These are phyloP conservation scores for Tamias sibiricus DNA, from an alignment of 2,113 vertebrate species.

Conservation along the genomic window DNA sequence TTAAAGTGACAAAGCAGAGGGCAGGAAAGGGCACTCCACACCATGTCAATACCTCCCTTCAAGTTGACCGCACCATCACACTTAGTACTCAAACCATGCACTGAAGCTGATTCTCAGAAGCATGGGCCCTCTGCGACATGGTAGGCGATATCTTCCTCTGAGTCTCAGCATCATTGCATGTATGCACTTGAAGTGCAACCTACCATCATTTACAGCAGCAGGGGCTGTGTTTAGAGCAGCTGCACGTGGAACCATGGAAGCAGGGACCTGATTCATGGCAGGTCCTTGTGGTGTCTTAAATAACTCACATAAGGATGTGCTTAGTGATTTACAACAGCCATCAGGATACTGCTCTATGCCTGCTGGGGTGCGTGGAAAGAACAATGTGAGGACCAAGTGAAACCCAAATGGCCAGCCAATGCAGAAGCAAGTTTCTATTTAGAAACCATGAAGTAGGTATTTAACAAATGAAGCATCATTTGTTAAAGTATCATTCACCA, in stretches of 20 bases:
- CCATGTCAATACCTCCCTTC: neutral
- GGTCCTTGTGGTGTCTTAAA: neutral
- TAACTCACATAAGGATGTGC: neutral
- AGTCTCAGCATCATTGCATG: neutral
- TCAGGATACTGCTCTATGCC: neutral
- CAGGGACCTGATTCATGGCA: neutral
- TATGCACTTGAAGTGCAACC: neutral
- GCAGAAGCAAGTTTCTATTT: neutral
- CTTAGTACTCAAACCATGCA: neutral
- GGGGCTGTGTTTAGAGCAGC: neutral
- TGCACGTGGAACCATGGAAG: neutral
- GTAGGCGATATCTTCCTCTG: neutral
- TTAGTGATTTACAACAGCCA: neutral
- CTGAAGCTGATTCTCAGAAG: neutral
- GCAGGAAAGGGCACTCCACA: neutral
- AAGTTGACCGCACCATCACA: too few relatives aligned
- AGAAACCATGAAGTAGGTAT: neutral
- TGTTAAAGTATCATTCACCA: too few relatives aligned
- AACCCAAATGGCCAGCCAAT: neutral
- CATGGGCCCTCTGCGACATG: rapidly evolving
- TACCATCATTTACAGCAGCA: neutral
- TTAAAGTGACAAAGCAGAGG: neutral
- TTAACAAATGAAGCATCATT: slow-evolving; percentile 34
- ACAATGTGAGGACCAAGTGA: neutral
- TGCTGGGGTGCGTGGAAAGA: neutral